Conservation (phyloP, 2,113 vertebrate species). For the Python bivittatus region DNA sequence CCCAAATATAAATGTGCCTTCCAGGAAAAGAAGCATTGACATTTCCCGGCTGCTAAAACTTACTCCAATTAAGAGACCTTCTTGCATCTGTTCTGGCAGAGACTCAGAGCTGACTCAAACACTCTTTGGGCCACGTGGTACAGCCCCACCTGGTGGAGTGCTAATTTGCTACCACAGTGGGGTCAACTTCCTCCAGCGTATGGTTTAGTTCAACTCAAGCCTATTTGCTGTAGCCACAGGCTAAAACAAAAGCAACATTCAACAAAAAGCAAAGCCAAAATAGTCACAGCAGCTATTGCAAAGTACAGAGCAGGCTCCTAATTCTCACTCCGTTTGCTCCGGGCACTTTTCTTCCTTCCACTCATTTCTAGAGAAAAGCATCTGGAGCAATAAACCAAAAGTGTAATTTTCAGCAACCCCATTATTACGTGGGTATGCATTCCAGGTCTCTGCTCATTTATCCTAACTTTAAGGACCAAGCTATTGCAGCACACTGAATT, state of each 20-base stretch:
- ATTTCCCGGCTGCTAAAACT: not conserved
- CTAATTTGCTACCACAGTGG: not conserved
- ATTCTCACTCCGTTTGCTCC: not conserved
- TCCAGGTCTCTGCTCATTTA: not conserved
- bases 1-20: not conserved
- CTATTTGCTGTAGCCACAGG: not conserved
- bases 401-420: not conserved
- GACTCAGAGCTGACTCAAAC: not conserved
- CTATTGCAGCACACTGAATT: not conserved
- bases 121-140: not conserved
- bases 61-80: not conserved
- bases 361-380: not conserved
- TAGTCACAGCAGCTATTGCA: not conserved
- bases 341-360: not conserved
- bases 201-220: not conserved
- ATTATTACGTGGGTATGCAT: not conserved
- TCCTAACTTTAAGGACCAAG: not conserved
- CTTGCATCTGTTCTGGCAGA: not conserved
- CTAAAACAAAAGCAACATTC: not conserved
- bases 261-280: not conserved
- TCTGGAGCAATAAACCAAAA: not conserved
- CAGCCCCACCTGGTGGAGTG: not conserved
- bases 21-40: not conserved
- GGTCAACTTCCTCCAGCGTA: not conserved
- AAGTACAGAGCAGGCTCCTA: not conserved